Evolutionary conservation across 2,888 invertebrate species (phyloP), one percentile per base, ranked within the genome.

Genomic region (Eilema caniola): DNA sequence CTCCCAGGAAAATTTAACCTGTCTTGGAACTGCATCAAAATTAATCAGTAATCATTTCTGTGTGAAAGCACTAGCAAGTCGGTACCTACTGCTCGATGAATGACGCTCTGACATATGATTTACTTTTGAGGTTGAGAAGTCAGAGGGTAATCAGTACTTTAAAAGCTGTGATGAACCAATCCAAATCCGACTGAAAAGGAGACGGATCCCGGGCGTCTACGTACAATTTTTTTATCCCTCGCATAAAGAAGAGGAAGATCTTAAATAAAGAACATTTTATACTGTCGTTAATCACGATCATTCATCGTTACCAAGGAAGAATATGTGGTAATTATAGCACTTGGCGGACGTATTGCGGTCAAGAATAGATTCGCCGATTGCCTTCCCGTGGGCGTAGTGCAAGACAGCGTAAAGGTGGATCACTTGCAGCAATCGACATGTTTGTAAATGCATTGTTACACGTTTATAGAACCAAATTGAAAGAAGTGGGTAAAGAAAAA

Each of bases 301-400:
- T 72, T 72, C 69, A 72, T 72, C 69, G 72, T 72, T 69, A 72
- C 72, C 69, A 72, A 72, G 72, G 72, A 72, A 72, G 72, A 72
- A 69, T 72, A 72, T 62, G 66, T 41, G 60, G 72, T 72, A 72
- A 67, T 69, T 72, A 72, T 72, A 72, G 69, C 12, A 66, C 69
- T 72, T 72, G 72, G 72, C 72, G 60, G 57, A 33, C 66, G 69
- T 63, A 69, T 66, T 61, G 69, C 72, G 72, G 66, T 72, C 72
- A 72, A 72, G 72, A 72, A 72, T 72, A 72, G 72, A 72, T 72
- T 59, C 25, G 61, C 60, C 60, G 72, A 69, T 69, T 72, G 69
- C 33, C 69, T 62, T 72, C 66, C 66, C 72, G 72, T 72, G 72
- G 72, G 72, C 59, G 72, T 72, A 62, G 41, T 59, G 63, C 70